Evolutionary conservation across 2,888 invertebrate genomes (phyloP).

Genomic region (Drosophila peninsularis): DNA sequence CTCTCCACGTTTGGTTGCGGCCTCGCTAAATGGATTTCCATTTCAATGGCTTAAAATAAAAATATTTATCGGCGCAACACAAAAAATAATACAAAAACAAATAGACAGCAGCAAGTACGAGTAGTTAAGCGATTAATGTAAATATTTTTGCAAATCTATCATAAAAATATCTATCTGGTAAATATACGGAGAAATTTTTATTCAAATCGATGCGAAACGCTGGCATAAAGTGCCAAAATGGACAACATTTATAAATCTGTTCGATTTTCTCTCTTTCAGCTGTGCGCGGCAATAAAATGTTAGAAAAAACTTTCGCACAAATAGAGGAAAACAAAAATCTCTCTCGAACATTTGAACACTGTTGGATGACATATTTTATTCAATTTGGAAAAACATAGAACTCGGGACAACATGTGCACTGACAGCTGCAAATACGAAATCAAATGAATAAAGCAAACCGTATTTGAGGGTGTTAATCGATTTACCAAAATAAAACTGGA

Average conservation of each 20-base stretch:
- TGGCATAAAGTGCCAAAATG: constrained; percentile 21
- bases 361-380: constrained; percentile 35
- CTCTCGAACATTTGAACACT: constrained; percentile 29
- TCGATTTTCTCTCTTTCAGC: neutral
- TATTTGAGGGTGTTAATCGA: constrained; percentile 3
- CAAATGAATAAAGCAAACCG: neutral
- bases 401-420: constrained; percentile 18
- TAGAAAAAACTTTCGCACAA: neutral
- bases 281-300: constrained; percentile 27
- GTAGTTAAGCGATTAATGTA: constrained; percentile 46
- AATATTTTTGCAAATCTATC: constrained; percentile 40
- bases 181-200: constrained; percentile 17
- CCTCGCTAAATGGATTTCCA: constrained; percentile 40
- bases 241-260: constrained; percentile 24
- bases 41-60: constrained; percentile 25
- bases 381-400: constrained; percentile 36
- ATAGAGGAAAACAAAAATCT: constrained; percentile 5
- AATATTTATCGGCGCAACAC: constrained; percentile 6
- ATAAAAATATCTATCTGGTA: constrained; percentile 16
- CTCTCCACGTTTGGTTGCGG: constrained; percentile 8
- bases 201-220: constrained; percentile 25
- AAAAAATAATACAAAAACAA: neutral
- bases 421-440: constrained; percentile 17
- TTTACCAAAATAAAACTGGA: neutral
- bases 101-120: neutral